A percentile compares a stretch with the other conserved stretches of the same genome.
phyloP scores from a whole-genome alignment of 2,888 invertebrate genomes.

The Troglohyphantes excavatus region DNA sequence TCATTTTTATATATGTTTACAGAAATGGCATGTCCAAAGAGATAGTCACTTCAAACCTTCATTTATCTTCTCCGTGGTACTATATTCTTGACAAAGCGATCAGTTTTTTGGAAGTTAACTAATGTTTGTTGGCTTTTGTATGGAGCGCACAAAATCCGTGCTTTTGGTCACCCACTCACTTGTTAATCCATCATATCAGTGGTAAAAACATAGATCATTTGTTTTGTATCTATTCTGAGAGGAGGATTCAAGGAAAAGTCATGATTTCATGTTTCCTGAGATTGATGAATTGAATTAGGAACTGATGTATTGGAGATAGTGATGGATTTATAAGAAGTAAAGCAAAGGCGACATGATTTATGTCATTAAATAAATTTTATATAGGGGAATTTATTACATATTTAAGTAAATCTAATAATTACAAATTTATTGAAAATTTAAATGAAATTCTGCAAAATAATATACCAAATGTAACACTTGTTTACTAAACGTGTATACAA shows the following conservation, averaged over 20 bases:
- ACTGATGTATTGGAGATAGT: too few species aligned
- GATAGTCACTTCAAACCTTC: slow-evolving; percentile 54
- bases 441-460: too few species aligned
- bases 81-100: slow-evolving; percentile 51
- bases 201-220: slow-evolving; percentile 43
- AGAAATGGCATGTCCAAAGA: slow-evolving; percentile 42
- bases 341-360: too few species aligned
- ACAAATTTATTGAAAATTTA: too few species aligned
- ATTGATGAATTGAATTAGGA: background rate
- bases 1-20: too few species aligned
- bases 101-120: slow-evolving; percentile 45
- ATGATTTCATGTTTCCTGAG: background rate
- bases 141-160: slow-evolving; percentile 21
- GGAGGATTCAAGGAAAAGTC: background rate
- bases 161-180: background rate
- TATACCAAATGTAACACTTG: too few species aligned
- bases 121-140: slow-evolving; percentile 21
- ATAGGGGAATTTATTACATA: too few species aligned
- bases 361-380: too few species aligned
- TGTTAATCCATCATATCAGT: slow-evolving; percentile 48
- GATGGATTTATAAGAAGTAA: too few species aligned
- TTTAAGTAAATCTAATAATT: too few species aligned
- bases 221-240: slow-evolving; percentile 11
- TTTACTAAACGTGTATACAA: too few species aligned
- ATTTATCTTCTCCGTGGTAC: slow-evolving; percentile 30